Evolutionary conservation across 2,113 vertebrate species (phyloP).

Genomic region (Hippocampus mohnikei): DNA sequence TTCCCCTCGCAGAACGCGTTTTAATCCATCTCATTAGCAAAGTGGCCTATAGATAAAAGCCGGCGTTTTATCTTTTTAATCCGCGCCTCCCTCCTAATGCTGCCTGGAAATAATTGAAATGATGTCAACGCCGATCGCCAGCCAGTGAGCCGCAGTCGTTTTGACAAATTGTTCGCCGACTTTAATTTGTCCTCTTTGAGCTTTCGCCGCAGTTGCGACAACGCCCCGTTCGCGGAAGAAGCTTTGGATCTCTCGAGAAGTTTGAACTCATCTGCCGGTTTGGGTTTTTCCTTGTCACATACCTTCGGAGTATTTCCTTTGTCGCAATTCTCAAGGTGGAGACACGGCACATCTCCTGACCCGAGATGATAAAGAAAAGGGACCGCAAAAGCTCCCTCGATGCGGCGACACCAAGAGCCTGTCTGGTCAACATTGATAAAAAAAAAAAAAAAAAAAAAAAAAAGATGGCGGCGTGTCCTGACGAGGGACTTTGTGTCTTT

Average conservation of each 20-base stretch:
- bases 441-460: constrained; percentile 6
- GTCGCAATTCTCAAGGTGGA: constrained; percentile 61
- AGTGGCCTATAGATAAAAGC: constrained; percentile 60
- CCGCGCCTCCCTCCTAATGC: constrained; percentile 46
- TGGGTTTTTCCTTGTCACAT: constrained; percentile 35
- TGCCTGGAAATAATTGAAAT: constrained; percentile 57
- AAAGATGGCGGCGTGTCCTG: constrained; percentile 49
- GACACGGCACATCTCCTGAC: constrained; percentile 52
- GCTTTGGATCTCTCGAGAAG: constrained; percentile 36
- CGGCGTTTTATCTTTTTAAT: constrained; percentile 63
- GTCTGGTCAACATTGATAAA: constrained; percentile 71
- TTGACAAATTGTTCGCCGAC: constrained; percentile 26
- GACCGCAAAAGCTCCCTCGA: constrained; percentile 49
- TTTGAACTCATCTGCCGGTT: constrained; percentile 29
- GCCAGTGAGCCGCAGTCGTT: constrained; percentile 21
- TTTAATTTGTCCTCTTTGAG: constrained; percentile 17
- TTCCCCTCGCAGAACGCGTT: constrained; percentile 62
- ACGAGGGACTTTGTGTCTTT: constrained; percentile 53
- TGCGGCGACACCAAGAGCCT: constrained; percentile 48
- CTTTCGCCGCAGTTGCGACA: background rate
- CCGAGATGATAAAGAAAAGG: constrained; percentile 65
- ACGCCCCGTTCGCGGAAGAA: background rate
- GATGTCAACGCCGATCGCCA: constrained; percentile 27
- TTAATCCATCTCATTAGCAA: constrained; percentile 74
- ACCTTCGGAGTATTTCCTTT: constrained; percentile 63